Evolutionary conservation across 2,797 vertebrate genomes (phyloP).

Genomic region (Coendou prehensilis): DNA sequence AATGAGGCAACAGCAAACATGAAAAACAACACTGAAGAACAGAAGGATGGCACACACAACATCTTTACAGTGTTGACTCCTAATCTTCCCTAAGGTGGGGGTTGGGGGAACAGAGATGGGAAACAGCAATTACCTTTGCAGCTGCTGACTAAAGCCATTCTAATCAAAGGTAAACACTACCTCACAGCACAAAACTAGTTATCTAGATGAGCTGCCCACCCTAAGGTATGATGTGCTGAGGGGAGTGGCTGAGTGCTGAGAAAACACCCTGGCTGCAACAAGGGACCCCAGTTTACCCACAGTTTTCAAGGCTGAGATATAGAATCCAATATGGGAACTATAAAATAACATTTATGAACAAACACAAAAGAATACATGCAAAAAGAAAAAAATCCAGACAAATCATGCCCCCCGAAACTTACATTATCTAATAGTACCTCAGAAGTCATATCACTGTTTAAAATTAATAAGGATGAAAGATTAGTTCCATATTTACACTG

Average conservation of each 20-base stretch:
- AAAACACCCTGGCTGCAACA: neutral
- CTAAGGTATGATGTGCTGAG: neutral
- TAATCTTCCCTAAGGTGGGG: neutral
- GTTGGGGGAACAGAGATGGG: neutral
- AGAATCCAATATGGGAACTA: neutral
- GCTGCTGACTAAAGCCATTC: neutral
- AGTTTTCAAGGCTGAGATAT: neutral
- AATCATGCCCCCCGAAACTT: neutral
- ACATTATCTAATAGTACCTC: neutral
- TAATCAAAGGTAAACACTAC: constrained; percentile 10
- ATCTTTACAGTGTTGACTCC: neutral
- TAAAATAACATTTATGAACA: neutral
- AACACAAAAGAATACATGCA: neutral
- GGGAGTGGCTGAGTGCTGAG: neutral
- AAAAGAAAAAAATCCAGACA: neutral
- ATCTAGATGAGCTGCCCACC: neutral
- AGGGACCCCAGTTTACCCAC: neutral
- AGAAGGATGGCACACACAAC: neutral
- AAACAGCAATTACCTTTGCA: constrained; percentile 25
- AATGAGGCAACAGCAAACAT: neutral
- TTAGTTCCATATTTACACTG: constrained; percentile 6
- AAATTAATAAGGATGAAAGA: constrained; percentile 27
- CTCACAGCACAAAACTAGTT: neutral
- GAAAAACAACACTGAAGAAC: neutral
- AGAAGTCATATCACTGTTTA: neutral